Evolutionary conservation across 92 coral and sea anemone genomes (phyloP), one percentile per base, ranked within the genome.

Genomic region (Heteractis magnifica): DNA sequence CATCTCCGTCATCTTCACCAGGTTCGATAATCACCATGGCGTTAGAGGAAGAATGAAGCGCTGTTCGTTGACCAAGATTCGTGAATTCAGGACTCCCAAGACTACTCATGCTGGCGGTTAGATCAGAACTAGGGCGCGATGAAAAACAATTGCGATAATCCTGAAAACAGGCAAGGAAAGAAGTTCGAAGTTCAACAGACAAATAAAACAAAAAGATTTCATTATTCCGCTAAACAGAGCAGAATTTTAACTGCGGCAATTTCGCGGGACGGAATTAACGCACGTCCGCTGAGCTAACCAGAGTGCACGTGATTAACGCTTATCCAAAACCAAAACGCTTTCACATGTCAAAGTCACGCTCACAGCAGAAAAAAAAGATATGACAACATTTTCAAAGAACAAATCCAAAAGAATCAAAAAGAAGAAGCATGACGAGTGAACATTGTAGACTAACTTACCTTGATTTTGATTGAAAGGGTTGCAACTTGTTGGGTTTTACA

Each of bases 141-240:
- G 99, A 97, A 81, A 88, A 97, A 56, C 99, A 97, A 81, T 94
- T 97, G 49, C 99, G 92, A 62, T 97, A 97, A 80, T 97, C 99
- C 98, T 95, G 75, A 13, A 83, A 78, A 11, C 56, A 50, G 12
- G 49, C 53, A 49, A n/a, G 19, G 18, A 59, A 8, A 5, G 19
- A 55, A 55, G 59, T 55, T 55, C 59, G 10, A 13, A 55, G 59
- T 9, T 13, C 59, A 9, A 55, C 59, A 55, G 44, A 34, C 44
- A 34, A 34, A 34, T 34, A 1, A 34, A 34, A 34, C 44, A 34
- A 34, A 34, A 34, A 34, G 44, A 2, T 34, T 34, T 34, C 44
- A 34, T 34, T 34, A 34, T 0, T 34, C 44, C 44, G 44, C 44
- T 34, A 34, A 34, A 34, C 44, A 34, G 44, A 34, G 44, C 1